Conservation (phyloP, 2,113 vertebrate genomes). For the Rhodinocichla rosea region DNA sequence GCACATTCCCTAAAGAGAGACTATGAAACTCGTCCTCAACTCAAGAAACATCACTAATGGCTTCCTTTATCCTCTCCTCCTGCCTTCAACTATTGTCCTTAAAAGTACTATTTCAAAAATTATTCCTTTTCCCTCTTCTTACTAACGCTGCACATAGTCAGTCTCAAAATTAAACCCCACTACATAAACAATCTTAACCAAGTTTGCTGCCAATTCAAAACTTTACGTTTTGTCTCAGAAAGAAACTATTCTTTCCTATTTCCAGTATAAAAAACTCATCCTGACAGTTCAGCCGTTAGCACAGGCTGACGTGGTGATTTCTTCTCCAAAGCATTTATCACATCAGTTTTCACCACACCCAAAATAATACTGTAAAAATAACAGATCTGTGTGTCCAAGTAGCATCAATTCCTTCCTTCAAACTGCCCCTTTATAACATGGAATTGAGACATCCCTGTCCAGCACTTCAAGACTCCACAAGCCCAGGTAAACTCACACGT, state of each 20-base stretch:
- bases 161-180: neutral
- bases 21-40: neutral
- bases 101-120: neutral
- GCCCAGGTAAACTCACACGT: neutral
- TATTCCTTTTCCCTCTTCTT: neutral
- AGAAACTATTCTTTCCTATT: neutral
- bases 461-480: neutral
- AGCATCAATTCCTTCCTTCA: neutral
- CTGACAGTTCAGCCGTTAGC: neutral
- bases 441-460: neutral
- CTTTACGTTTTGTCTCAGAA: neutral
- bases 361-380: neutral
- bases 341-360: neutral
- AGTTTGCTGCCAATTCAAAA: neutral
- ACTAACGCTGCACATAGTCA: neutral
- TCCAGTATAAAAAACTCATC: neutral
- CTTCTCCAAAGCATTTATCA: neutral
- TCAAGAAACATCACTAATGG: neutral
- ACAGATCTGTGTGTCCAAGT: neutral
- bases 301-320: neutral
- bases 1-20: neutral
- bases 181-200: neutral
- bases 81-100: neutral
- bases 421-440: neutral
- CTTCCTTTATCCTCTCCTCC: neutral